phyloP scores from a whole-genome alignment of 2,888 invertebrate species.

The Gymnosoma rotundatum region DNA sequence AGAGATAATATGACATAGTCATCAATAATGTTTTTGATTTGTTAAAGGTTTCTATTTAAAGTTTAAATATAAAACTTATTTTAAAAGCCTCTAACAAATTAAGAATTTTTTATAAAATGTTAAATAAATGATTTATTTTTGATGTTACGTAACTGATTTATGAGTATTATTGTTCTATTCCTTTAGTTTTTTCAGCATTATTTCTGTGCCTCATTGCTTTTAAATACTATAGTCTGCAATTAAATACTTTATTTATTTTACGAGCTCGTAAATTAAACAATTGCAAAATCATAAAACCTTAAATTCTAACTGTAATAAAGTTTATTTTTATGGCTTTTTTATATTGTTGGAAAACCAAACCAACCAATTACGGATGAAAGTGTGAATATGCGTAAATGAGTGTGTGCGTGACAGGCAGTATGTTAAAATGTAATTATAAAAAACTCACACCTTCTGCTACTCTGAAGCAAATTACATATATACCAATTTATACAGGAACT shows the following conservation, averaged over 20 bases:
- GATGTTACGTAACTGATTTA: not conserved
- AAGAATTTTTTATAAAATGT: too few species aligned
- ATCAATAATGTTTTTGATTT: too few species aligned
- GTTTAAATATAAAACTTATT: too few species aligned
- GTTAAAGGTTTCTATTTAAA: too few species aligned
- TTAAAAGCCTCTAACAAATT: too few species aligned
- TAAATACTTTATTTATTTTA: constrained; percentile 61
- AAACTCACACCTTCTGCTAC: constrained; percentile 63
- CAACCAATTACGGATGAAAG: constrained; percentile 18
- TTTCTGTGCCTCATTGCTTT: not conserved
- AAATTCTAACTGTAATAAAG: constrained; percentile 73
- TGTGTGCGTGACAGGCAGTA: constrained; percentile 13
- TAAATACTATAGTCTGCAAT: constrained; percentile 40
- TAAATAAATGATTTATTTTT: too few species aligned
- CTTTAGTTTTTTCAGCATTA: not conserved
- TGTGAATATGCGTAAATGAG: not conserved
- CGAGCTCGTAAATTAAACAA: constrained; percentile 69
- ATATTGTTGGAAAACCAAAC: constrained; percentile 60
- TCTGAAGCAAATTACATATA: not conserved
- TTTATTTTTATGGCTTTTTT: constrained; percentile 75
- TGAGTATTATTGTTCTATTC: not conserved
- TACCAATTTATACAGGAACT: constrained; percentile 7
- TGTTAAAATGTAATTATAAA: constrained; percentile 44
- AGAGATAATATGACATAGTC: too few species aligned
- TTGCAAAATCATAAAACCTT: constrained; percentile 69